Conservation (phyloP, 2,113 vertebrate genomes). For the Micronycteris hirsuta region DNA sequence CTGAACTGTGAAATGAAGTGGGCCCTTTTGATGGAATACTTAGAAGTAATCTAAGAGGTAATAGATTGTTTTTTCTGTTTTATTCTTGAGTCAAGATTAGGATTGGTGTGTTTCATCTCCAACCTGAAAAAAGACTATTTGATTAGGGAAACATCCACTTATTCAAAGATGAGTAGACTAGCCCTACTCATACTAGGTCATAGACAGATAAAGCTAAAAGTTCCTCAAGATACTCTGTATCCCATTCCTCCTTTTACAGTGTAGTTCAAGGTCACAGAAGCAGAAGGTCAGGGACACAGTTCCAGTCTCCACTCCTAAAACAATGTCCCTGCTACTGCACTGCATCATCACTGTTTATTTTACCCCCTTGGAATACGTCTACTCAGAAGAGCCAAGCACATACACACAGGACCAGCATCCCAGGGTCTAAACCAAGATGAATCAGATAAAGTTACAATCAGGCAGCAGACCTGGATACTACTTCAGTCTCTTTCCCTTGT, state of each 20-base stretch:
- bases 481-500: neutral
- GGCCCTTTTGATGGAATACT: neutral
- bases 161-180: neutral
- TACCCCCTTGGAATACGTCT: neutral
- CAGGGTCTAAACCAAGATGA: neutral
- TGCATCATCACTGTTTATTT: neutral
- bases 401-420: neutral
- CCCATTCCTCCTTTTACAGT: neutral
- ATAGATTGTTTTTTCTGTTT: neutral
- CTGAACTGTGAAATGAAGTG: neutral
- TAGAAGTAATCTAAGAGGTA: neutral
- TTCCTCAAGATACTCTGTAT: neutral
- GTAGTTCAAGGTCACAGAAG: neutral
- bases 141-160: neutral
- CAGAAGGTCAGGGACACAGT: neutral
- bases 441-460: neutral
- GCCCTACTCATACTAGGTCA: neutral
- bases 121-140: neutral
- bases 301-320: neutral
- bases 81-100: neutral
- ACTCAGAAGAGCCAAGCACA: neutral
- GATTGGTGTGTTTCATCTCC: slow-evolving; percentile 8
- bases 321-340: neutral
- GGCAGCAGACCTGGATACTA: neutral
- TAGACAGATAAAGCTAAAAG: neutral